These are phyloP conservation scores for western clawed frog (Xenopus tropicalis) DNA, from an alignment of 2,113 vertebrate species.

Conservation along the genomic window DNA sequence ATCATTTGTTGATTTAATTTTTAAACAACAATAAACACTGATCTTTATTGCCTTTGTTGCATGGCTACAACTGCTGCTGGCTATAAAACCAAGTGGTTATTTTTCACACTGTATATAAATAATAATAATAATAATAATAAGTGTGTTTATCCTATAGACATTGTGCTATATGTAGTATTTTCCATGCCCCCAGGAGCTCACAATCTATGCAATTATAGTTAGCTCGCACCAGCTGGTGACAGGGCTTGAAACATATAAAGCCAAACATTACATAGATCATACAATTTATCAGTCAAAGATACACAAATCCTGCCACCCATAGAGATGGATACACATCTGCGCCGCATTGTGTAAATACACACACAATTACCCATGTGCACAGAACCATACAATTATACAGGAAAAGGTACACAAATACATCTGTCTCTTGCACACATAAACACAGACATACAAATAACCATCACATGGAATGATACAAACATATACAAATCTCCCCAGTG, in stretches of 20 bases:
- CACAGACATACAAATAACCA: slow-evolving; percentile 40
- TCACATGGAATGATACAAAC: slow-evolving; percentile 27
- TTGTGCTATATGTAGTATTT: not conserved
- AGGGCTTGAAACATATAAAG: not conserved
- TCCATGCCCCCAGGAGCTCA: slow-evolving; percentile 1
- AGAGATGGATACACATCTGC: slow-evolving; percentile 26
- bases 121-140: not conserved
- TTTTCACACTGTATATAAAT: not conserved
- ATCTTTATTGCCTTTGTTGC: not conserved
- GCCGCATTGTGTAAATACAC: slow-evolving; percentile 39
- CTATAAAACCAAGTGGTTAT: not conserved
- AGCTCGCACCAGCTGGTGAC: not conserved
- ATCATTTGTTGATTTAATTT: not conserved
- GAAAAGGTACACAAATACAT: slow-evolving; percentile 30
- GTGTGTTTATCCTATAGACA: not conserved
- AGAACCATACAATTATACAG: slow-evolving; percentile 34
- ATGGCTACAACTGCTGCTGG: not conserved
- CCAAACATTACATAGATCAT: slow-evolving; percentile 10
- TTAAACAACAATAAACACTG: not conserved
- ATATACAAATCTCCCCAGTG: slow-evolving; percentile 14
- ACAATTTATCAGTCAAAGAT: slow-evolving; percentile 34
- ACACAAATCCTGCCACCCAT: slow-evolving; percentile 37
- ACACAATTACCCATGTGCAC: slow-evolving; percentile 36
- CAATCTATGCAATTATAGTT: slow-evolving; percentile 6
- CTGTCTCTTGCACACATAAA: slow-evolving; percentile 40